A percentile compares a stretch with the other conserved stretches of the same genome.
Conservation (phyloP, 2,113 vertebrate genomes). For the Vulpes ferrilata region DNA sequence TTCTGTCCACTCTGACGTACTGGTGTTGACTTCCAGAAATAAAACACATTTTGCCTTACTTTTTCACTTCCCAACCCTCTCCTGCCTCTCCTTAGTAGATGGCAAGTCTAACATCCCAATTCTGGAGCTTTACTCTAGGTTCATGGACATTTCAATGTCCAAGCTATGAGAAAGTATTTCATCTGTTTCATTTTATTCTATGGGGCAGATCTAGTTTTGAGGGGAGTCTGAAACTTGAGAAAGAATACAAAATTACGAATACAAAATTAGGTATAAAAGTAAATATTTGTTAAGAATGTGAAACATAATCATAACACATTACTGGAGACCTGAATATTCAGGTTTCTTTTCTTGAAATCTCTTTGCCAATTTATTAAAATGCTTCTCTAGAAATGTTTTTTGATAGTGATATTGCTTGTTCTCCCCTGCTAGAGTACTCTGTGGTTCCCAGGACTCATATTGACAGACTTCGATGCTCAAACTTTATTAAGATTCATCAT, state of each 20-base stretch:
- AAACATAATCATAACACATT: not conserved
- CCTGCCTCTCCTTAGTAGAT: not conserved
- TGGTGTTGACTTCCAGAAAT: not conserved
- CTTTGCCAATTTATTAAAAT: not conserved
- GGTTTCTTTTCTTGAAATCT: conserved; percentile 10
- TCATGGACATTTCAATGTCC: not conserved
- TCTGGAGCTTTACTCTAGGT: not conserved
- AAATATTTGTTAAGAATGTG: not conserved
- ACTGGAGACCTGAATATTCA: not conserved
- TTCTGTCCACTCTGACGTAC: not conserved
- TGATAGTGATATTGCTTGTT: not conserved
- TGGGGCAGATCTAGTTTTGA: not conserved
- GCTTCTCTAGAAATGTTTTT: not conserved
- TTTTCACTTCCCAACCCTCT: not conserved
- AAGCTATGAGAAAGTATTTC: not conserved
- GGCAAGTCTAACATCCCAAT: not conserved
- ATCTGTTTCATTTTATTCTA: not conserved
- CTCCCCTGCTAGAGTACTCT: not conserved
- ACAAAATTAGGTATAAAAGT: not conserved
- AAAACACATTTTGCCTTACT: not conserved
- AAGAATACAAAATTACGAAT: not conserved
- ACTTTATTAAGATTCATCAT: not conserved
- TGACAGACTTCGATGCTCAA: not conserved
- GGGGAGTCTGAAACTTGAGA: not conserved
- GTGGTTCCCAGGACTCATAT: not conserved